phyloP scores from a whole-genome alignment of 1,140 invertebrate species.

The Eueides isabella region DNA sequence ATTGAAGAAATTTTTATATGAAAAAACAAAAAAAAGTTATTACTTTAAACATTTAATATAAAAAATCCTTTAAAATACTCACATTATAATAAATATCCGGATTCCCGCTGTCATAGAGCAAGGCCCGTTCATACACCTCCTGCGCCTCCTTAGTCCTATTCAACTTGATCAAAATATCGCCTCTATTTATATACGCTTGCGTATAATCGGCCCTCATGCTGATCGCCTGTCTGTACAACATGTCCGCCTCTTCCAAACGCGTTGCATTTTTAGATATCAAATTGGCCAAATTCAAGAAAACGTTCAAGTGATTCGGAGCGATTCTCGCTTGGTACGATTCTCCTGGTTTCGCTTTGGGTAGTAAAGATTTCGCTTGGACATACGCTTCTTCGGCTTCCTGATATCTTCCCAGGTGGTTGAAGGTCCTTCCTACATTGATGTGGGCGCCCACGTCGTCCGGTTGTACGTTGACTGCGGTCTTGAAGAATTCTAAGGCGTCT shows the following conservation, averaged over 20 bases:
- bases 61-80: conserved; percentile 51
- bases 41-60: no score
- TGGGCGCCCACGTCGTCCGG: conserved; percentile 97
- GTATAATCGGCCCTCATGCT: conserved; percentile 99
- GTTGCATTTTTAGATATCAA: conserved; percentile 96
- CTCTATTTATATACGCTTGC: conserved; percentile 98
- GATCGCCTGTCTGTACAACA: conserved; percentile 95
- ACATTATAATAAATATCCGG: conserved; percentile 99
- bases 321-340: conserved; percentile 97
- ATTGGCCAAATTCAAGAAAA: conserved; percentile 97
- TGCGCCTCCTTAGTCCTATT: conserved; percentile 97
- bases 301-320: conserved; percentile 97
- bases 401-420: conserved; percentile 95
- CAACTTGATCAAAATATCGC: conserved; percentile 97
- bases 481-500: conserved; percentile 95
- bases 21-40: no score
- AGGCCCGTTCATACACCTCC: conserved; percentile 95
- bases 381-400: conserved; percentile 96
- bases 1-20: no score
- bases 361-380: conserved; percentile 92
- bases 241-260: conserved; percentile 95
- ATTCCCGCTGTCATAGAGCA: conserved; percentile 96
- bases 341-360: conserved; percentile 95
- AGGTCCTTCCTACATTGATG: conserved; percentile 97
- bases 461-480: conserved; percentile 96